Conservation (phyloP, 1,140 invertebrate species). For the Scaptomyza pallida region DNA sequence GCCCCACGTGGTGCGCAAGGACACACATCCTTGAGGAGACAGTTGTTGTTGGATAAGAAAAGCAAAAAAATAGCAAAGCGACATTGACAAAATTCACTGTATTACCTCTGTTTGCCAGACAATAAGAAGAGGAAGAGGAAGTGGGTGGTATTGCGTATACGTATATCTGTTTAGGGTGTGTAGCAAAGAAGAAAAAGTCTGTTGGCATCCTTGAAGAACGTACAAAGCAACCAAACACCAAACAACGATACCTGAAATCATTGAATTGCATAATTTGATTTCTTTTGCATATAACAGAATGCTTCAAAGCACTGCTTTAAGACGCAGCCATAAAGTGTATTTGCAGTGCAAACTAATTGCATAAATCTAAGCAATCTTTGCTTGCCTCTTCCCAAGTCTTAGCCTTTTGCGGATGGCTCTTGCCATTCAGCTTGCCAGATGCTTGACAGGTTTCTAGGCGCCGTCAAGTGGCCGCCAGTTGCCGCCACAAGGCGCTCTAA, state of each 20-base stretch:
- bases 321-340: conserved; percentile 4
- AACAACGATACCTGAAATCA: conserved; percentile 71
- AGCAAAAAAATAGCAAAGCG: conserved; percentile 17
- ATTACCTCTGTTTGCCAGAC: conserved; percentile 37
- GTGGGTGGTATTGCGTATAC: not conserved
- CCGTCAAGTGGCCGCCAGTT: conserved; percentile 34
- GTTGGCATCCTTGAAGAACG: conserved; percentile 1
- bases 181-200: conserved; percentile 7
- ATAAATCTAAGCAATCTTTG: conserved; percentile 40
- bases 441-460: conserved; percentile 49
- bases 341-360: conserved; percentile 57
- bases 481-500: conserved; percentile 49
- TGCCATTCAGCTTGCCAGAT: conserved; percentile 23
- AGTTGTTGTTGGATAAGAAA: not conserved
- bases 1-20: not conserved
- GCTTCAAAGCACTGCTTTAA: conserved; percentile 25
- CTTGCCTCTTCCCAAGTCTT: not conserved
- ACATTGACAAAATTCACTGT: conserved; percentile 36
- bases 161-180: not conserved
- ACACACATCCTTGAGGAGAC: not conserved
- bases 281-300: conserved; percentile 20
- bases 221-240: conserved; percentile 44
- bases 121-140: not conserved
- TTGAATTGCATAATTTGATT: conserved; percentile 77
- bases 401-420: not conserved